phyloP scores from a whole-genome alignment of 2,888 invertebrate genomes.

The Phortica magna region DNA sequence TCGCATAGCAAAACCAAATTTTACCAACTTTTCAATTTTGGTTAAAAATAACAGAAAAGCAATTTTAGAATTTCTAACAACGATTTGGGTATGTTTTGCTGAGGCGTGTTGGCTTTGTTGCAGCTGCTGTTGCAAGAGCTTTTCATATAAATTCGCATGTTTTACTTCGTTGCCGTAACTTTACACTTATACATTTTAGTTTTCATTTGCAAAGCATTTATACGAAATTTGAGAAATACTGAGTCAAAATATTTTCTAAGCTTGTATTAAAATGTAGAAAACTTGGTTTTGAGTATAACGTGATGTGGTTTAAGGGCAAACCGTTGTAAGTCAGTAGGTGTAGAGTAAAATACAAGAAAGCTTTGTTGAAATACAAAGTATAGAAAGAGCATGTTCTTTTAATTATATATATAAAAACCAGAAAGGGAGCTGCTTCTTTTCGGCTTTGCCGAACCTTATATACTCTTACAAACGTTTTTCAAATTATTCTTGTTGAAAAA shows the following conservation, averaged over 20 bases:
- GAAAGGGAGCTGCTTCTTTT: too few relatives aligned
- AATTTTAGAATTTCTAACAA: constrained; percentile 41
- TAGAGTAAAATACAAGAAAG: too few relatives aligned
- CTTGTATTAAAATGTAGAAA: not conserved
- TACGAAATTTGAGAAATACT: not conserved
- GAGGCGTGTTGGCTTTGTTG: constrained; percentile 19
- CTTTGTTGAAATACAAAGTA: too few relatives aligned
- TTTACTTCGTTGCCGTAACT: not conserved
- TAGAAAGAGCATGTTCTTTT: too few relatives aligned
- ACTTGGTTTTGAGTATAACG: not conserved
- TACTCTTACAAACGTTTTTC: too few relatives aligned
- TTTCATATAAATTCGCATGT: constrained; percentile 9
- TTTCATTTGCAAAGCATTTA: constrained; percentile 1
- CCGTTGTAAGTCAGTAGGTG: too few relatives aligned
- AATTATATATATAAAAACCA: too few relatives aligned
- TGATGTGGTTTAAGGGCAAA: too few relatives aligned
- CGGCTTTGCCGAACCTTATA: too few relatives aligned
- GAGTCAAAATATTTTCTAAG: not conserved
- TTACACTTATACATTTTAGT: not conserved
- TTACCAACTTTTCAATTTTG: constrained; percentile 40
- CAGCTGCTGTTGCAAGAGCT: constrained; percentile 3
- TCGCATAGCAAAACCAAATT: constrained; percentile 27
- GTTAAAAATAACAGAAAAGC: constrained; percentile 41
- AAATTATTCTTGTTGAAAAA: too few relatives aligned
- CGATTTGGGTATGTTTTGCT: constrained; percentile 26